Percentiles rank a stretch among this genome's conserved stretches.
These are phyloP conservation scores for Phyllostomus hastatus DNA, from an alignment of 2,113 vertebrate genomes.

Conservation along the genomic window DNA sequence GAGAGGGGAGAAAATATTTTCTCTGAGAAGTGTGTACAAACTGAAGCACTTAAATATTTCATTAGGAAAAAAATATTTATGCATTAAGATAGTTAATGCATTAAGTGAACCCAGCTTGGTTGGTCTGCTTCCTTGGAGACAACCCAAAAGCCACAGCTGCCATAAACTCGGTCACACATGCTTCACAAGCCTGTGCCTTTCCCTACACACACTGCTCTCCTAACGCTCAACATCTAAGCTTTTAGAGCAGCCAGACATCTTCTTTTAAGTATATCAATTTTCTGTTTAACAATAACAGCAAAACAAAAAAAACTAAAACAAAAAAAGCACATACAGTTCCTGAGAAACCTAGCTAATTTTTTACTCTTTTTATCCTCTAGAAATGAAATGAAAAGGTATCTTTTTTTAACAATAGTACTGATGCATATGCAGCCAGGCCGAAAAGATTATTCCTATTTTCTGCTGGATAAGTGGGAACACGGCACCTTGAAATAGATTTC, in stretches of 20 bases:
- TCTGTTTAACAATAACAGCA: background rate
- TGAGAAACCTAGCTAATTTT: background rate
- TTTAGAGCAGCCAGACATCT: background rate
- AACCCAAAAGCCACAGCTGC: background rate
- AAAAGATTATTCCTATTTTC: background rate
- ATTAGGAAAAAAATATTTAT: background rate
- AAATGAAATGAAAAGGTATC: background rate
- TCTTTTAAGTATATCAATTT: background rate
- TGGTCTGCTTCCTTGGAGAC: background rate
- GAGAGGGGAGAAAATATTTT: background rate
- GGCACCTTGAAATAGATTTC: background rate
- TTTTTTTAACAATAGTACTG: background rate
- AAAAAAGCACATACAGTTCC: background rate
- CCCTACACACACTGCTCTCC: background rate
- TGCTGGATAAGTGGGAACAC: background rate
- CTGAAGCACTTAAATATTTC: background rate
- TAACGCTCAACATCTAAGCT: background rate
- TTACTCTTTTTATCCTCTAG: background rate
- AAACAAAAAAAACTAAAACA: background rate
- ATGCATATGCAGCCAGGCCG: background rate
- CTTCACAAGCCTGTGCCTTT: background rate
- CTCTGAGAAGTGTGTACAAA: background rate
- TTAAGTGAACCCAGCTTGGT: background rate
- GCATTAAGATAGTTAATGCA: background rate
- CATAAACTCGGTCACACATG: background rate